phyloP scores from a whole-genome alignment of 2,113 vertebrate species.

The Gambusia holbrooki region DNA sequence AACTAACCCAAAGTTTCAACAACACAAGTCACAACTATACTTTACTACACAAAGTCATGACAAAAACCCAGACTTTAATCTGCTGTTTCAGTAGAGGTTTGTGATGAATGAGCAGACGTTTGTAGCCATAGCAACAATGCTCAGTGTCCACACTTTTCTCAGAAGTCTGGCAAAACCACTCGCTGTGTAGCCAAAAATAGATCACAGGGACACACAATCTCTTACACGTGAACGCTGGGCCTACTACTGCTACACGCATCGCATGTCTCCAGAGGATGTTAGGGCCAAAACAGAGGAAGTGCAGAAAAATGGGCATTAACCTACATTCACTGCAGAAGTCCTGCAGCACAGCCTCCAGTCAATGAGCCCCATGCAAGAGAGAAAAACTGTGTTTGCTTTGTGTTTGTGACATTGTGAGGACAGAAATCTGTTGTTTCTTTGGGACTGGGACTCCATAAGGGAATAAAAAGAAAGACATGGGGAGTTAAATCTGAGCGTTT shows the following conservation, averaged over 20 bases:
- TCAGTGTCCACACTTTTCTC: constrained; percentile 39
- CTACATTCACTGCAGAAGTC: constrained; percentile 57
- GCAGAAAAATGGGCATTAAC: constrained; percentile 74
- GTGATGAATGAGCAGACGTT: constrained; percentile 32
- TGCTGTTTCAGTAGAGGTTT: not conserved
- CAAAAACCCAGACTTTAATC: not conserved
- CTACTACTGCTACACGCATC: constrained; percentile 6
- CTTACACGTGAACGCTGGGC: not conserved
- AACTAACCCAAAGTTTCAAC: not conserved
- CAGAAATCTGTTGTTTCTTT: constrained; percentile 6
- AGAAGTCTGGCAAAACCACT: constrained; percentile 49
- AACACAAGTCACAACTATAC: not conserved
- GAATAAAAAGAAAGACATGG: not conserved
- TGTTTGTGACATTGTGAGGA: constrained; percentile 26
- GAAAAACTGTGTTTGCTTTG: not conserved
- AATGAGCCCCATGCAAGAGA: not conserved
- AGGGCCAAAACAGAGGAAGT: constrained; percentile 47
- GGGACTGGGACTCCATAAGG: constrained; percentile 1
- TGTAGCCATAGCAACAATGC: constrained; percentile 68
- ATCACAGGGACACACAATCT: constrained; percentile 31
- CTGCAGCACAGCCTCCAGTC: constrained; percentile 52
- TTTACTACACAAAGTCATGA: not conserved
- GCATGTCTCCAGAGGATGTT: constrained; percentile 16
- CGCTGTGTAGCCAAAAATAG: constrained; percentile 58
- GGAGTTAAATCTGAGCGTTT: too few species aligned